Conservation (phyloP, 2,113 vertebrate species). For the Centropus bengalensis region DNA sequence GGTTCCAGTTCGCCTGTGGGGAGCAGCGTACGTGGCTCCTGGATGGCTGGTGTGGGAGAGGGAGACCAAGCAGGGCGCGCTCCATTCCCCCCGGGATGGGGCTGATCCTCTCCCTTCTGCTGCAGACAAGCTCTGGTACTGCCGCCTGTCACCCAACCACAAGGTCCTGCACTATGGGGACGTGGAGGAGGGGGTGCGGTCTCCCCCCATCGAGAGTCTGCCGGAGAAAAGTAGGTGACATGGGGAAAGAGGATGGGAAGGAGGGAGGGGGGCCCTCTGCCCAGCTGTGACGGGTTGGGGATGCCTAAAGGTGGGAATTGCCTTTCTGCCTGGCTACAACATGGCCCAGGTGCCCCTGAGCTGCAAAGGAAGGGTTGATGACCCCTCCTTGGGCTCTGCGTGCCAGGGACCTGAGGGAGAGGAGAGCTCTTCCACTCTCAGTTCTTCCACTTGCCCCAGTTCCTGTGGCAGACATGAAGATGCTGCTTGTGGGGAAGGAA, state of each 20-base stretch:
- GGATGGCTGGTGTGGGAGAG: neutral
- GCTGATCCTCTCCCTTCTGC: neutral
- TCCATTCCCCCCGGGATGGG: neutral
- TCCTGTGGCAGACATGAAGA: conserved; percentile 92
- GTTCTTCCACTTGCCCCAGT: conserved; percentile 73
- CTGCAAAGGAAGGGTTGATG: neutral
- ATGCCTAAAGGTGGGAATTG: neutral
- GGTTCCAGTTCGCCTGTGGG: fast-evolving
- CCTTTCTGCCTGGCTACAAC: neutral
- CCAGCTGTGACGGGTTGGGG: too few relatives aligned
- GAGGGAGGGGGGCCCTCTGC: neutral
- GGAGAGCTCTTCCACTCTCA: neutral
- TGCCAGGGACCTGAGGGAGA: neutral
- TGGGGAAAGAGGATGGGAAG: neutral
- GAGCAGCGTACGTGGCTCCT: neutral
- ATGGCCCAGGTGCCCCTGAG: neutral
- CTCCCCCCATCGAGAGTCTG: conserved; percentile 85
- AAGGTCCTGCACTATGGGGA: conserved; percentile 97
- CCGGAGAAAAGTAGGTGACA: conserved; percentile 88
- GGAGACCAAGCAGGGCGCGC: neutral
- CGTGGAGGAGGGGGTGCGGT: conserved; percentile 82
- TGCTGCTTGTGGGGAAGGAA: conserved; percentile 89
- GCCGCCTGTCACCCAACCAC: conserved; percentile 94
- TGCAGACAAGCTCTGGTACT: conserved; percentile 97
- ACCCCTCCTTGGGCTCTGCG: neutral